Evolutionary conservation across 2,113 vertebrate genomes (phyloP), one percentile per base, ranked within the genome.

Genomic region (Sturnus vulgaris): DNA sequence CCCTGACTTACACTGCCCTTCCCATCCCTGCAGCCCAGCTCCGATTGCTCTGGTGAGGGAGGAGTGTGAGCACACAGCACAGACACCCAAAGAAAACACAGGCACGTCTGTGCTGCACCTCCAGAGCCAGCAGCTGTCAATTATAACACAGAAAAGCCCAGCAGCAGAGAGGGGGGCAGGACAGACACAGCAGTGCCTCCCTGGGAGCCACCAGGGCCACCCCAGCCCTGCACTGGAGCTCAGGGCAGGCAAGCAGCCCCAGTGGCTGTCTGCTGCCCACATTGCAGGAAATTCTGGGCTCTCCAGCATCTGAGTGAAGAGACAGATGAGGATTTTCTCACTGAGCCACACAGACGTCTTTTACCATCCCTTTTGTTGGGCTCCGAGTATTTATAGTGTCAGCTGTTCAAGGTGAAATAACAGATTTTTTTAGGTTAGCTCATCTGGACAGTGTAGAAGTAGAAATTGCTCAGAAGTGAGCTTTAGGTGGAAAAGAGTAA

Each of bases 11-110:
- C 65, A 6, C 9, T 68, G 10, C 25, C 31, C 15, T 46, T 20
- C 46, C 15, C 55, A 22, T 5, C 23, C 59, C 15, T 44, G 96
- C 95, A 97, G 97, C 96, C 77, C 85, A 83, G 82, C 15, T 57
- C 35, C 69, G 7, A 14, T 61, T 27, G 37, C 39, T 39, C 39
- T 39, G 39, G 10, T 9, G 10, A 39, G 39, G 10, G 39, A 39
- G 39, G 10, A 39, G 10, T 10, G 23, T 9, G 8, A 56, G 3
- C 17, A 7, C 0, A 1, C 9, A 8, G 27, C 49, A 63, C 53
- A n/a, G 25, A 5, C 6, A 23, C 4, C 31, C 17, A 4, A 27
- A 31, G 13, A 15, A 8, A 55, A 37, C 0, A 37, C 13, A 27
- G 66, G 24, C 20, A 10, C 10, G 14, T 25, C 4, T 27, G 46